Percentiles rank a stretch among this genome's conserved stretches.
phyloP scores from a whole-genome alignment of 2,113 vertebrate genomes.

The Erythrolamprus reginae region DNA sequence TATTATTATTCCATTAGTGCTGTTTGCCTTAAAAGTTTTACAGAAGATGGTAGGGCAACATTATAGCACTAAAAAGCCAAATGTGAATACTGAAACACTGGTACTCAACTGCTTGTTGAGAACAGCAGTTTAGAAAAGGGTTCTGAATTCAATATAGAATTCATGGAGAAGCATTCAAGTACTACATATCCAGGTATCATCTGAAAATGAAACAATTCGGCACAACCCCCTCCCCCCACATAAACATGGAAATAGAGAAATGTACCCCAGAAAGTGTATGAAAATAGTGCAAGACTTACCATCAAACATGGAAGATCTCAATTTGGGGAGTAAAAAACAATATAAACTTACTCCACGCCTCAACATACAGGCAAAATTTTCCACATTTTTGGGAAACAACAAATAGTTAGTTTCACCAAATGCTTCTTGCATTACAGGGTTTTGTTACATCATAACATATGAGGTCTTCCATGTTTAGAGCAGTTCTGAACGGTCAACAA shows the following conservation, averaged over 20 bases:
- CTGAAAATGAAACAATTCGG: slow-evolving; percentile 60
- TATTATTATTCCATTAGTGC: slow-evolving; percentile 56
- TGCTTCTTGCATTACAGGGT: slow-evolving; percentile 50
- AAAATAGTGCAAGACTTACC: slow-evolving; percentile 87
- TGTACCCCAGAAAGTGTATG: slow-evolving; percentile 71
- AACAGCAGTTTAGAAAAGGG: slow-evolving; percentile 51
- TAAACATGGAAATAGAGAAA: slow-evolving; percentile 58
- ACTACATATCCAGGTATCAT: slow-evolving; percentile 66
- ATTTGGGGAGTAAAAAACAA: slow-evolving; percentile 40
- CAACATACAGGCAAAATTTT: slow-evolving; percentile 53
- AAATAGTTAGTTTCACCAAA: slow-evolving; percentile 44
- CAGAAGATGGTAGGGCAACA: slow-evolving; percentile 52
- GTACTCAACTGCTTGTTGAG: slow-evolving; percentile 47
- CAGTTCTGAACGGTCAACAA: slow-evolving; percentile 56
- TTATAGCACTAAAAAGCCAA: slow-evolving; percentile 1
- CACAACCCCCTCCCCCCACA: slow-evolving; percentile 46
- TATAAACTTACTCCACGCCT: slow-evolving; percentile 41
- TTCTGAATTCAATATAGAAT: slow-evolving; percentile 49
- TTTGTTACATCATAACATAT: not conserved
- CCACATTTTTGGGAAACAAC: slow-evolving; percentile 34
- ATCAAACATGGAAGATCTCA: slow-evolving; percentile 81
- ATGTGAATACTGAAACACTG: slow-evolving; percentile 31
- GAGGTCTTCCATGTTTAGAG: slow-evolving; percentile 62
- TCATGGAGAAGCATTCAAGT: slow-evolving; percentile 68
- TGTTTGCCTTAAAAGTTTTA: slow-evolving; percentile 41